A percentile compares a stretch with the other conserved stretches of the same genome.
phyloP scores from a whole-genome alignment of 2,888 invertebrate genomes.

The Erpobdella octoculata region DNA sequence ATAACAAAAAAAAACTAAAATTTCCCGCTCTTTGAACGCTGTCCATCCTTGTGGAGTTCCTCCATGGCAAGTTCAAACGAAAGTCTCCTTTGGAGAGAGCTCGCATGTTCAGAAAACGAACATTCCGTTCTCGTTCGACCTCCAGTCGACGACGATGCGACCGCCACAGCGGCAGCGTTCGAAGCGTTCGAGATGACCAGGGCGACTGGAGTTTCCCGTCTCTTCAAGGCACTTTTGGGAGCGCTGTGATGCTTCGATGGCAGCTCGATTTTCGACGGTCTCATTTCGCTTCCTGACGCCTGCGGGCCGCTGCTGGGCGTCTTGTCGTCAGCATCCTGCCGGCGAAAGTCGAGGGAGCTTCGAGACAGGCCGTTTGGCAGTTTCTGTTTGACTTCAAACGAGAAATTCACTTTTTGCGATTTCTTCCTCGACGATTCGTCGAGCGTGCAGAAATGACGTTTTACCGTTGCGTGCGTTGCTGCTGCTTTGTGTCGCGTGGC shows the following conservation, averaged over 20 bases:
- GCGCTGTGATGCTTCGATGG: not conserved
- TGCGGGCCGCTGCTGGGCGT: not conserved
- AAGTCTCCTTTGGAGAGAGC: not conserved
- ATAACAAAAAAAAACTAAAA: not conserved
- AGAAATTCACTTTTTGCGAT: not conserved
- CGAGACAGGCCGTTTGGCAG: not conserved
- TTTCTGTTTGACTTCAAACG: not conserved
- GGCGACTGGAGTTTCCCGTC: not conserved
- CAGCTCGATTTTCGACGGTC: not conserved
- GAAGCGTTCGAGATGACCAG: not conserved
- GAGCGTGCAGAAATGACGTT: not conserved
- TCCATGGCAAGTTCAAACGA: not conserved
- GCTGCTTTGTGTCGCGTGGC: too few relatives aligned
- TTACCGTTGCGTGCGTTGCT: too few relatives aligned
- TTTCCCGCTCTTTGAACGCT: not conserved
- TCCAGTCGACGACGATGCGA: too few relatives aligned
- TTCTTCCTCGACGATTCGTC: not conserved
- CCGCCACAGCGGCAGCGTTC: not conserved
- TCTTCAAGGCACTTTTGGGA: slow-evolving; percentile 9
- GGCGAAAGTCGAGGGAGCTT: slow-evolving; percentile 1
- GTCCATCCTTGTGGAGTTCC: not conserved
- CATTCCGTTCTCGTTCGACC: too few relatives aligned
- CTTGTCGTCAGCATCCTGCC: too few relatives aligned
- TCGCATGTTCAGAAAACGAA: too few relatives aligned
- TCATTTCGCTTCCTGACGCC: too few relatives aligned